Conservation (phyloP, 2,797 vertebrate genomes). For the Dermochelys coriacea region DNA sequence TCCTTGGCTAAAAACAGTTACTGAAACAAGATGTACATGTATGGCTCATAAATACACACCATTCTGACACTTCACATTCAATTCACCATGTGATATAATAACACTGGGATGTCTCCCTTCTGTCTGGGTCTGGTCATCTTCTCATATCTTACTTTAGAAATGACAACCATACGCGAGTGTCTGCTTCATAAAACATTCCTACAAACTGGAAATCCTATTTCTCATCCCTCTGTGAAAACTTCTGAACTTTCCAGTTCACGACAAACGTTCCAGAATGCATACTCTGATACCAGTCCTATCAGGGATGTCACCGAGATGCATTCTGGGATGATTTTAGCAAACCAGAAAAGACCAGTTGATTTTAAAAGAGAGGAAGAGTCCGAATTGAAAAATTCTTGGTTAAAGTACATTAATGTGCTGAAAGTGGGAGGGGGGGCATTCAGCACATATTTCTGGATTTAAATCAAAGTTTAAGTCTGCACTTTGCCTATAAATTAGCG, state of each 20-base stretch:
- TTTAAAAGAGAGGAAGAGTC: neutral
- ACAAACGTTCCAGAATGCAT: neutral
- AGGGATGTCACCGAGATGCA: neutral
- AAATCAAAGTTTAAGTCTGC: neutral
- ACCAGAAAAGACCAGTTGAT: neutral
- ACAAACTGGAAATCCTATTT: neutral
- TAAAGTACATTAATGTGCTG: accelerated
- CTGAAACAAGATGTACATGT: accelerated
- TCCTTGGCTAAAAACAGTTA: neutral
- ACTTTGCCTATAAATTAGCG: neutral
- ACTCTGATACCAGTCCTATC: neutral
- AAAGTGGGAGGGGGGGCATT: accelerated
- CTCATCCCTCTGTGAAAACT: neutral
- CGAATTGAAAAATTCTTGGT: neutral
- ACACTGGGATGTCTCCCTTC: neutral
- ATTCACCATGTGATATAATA: neutral
- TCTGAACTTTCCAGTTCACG: neutral
- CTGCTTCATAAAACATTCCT: neutral
- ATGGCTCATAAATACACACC: accelerated
- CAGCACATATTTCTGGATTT: neutral
- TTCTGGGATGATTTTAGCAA: neutral
- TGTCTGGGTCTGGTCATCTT: neutral
- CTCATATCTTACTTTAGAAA: neutral
- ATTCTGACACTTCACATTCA: accelerated
- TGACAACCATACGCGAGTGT: neutral